Base-by-base conservation (phyloP, 2,888 invertebrate species). In the Zeuzera pyrina region DNA sequence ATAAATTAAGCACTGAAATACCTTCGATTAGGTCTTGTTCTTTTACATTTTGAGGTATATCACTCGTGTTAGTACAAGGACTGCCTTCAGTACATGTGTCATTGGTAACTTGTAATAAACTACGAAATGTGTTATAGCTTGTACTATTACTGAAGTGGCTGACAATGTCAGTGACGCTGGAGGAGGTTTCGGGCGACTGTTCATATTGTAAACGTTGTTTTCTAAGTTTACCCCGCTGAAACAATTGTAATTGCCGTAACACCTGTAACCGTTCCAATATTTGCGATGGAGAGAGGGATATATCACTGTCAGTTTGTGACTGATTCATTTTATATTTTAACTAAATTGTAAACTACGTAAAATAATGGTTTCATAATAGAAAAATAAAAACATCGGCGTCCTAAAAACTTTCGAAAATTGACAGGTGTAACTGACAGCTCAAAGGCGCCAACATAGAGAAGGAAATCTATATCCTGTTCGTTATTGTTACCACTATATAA, bases 151-250 rank as follows among this genome's bases (percentile, higher is more conserved):
- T 77, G 37, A 83, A 79, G 39, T 81, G 78, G 42, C 78, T 78
- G 8, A 79, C 68, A 21, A 83, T 63, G 62, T 81, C 81, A 8
- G 78, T 78, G 11, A 71, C 47, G 41, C 58, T 66, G 6, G 72
- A 64, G 2, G 74, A 63, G 32, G 54, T 62, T 54, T 71, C 72
- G 25, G 72, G 50, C 12, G 59, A 59, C 35, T 70, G 69, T 43
- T 68, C 61, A 35, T 69, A 74, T 26, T 72, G 57, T 38, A 69
- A 57, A 15, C 63, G 63, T 38, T 81, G 79, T 57, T 76, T 74
- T 45, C 76, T 70, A 23, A 83, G 55, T 61, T 81, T 81, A 53
- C 71, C 76, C 57, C 73, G 74, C 47, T 81, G 79, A 34, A 79
- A 36, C 22, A 77, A 38, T 49, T 81, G 81, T 27, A 78, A 49